Base-by-base conservation (phyloP, 2,797 vertebrate genomes). In the Pitangus sulphuratus region DNA sequence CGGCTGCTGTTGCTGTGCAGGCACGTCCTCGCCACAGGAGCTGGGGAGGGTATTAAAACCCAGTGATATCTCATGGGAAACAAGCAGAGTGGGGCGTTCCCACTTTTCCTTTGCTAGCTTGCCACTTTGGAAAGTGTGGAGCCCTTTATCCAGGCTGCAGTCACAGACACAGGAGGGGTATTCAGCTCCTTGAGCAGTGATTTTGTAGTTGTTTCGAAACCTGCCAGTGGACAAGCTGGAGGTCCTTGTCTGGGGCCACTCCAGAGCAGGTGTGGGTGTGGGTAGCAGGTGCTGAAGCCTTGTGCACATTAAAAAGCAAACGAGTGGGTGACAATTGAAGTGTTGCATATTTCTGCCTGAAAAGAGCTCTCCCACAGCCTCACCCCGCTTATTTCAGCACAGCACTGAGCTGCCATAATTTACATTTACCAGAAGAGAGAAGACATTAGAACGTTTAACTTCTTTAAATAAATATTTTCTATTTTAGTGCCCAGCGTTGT, bases 1-100 rank as follows among this genome's bases (percentile, higher is more conserved):
- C 0, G 1, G 12, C 3, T 28, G 14, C 3, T 31, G 14, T 20
- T 87, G 11, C 51, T 60, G 28, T 48, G 31, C 3, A 0, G 0
- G 1, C 24, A 15, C 12, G 15, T 35, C 42, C 42, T 75, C 4
- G 1, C 48, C 39, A 4, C 47, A 53, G 81, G 56, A 56, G 37
- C 61, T 61, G 62, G 15, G 30, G 30, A 84, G 30, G 48, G 62
- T 74, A 8, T 61, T 21, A n/a, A 21, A 28, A 70, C 37, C n/a
- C 30, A 4, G 26, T 4, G 35, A 62, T 2, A 0, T 20, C 51
- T 44, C 3, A 1, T 35, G 33, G 53, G 44, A 83, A 64, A 70
- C 0, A 3, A 84, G 24, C 35, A 77, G 44, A 61, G 35, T 31
- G 40, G 39, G 15, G 30, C 5, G 2, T 4, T 69, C 61, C 50